Conservation (phyloP, 2,797 vertebrate species). For the Neosilurus mollespiculum region DNA sequence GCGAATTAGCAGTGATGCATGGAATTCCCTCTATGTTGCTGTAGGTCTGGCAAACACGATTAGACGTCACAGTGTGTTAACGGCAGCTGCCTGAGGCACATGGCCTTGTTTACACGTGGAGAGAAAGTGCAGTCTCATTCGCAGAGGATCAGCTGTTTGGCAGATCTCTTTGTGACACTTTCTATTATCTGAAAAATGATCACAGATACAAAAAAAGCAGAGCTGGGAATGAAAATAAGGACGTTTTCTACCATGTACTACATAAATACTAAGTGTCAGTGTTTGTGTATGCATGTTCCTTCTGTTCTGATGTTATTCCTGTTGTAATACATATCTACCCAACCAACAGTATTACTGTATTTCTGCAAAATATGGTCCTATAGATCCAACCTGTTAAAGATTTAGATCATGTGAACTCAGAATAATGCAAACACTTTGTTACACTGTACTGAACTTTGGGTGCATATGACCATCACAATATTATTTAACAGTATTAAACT, state of each 20-base stretch:
- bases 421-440: too few relatives aligned
- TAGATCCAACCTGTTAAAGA: not conserved
- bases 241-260: not conserved
- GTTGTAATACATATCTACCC: not conserved
- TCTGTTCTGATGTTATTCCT: conserved; percentile 17
- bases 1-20: not conserved
- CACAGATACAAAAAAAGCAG: not conserved
- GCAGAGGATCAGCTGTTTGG: conserved; percentile 31
- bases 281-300: not conserved
- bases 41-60: conserved; percentile 57
- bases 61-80: conserved; percentile 49
- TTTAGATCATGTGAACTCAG: too few relatives aligned
- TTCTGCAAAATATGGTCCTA: conserved; percentile 24
- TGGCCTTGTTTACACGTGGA: conserved; percentile 26
- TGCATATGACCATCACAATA: too few relatives aligned
- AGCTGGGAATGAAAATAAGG: not conserved
- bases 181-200: conserved; percentile 32
- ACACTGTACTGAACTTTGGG: too few relatives aligned
- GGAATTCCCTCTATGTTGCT: conserved; percentile 34
- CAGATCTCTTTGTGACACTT: conserved; percentile 46
- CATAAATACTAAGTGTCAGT: not conserved
- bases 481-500: too few relatives aligned
- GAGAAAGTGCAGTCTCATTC: conserved; percentile 42
- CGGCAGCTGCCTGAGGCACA: conserved; percentile 41
- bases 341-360: conserved; percentile 36